Evolutionary conservation across 1,140 invertebrate species (phyloP), one percentile per base, ranked within the genome.

Genomic region (Metaphire vulgaris): DNA sequence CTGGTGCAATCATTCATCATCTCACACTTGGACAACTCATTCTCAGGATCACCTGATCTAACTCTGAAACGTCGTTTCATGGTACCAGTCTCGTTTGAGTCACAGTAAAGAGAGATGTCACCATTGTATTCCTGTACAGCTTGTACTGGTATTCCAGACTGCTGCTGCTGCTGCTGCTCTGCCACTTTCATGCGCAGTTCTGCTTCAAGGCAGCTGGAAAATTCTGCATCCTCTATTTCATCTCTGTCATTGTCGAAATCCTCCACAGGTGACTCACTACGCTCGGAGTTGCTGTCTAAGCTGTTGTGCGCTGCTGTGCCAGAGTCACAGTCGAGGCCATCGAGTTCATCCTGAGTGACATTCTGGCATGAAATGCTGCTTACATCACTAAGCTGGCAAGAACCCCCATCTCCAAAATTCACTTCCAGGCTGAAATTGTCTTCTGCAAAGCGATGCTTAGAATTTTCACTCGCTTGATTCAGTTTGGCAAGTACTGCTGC

Each of bases 101-200:
- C 74, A 21, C 26, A 6, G 67, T 12, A 69, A 26, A 12, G n/a
- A n/a, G 15, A 15, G n/a, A 12, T 6, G 14, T 6, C 2, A 26
- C 2, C 2, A 31, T 28, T 28, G 26, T 69, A 6, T 69, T 69
- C 67, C 41, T 56, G 41, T 21, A 31, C 30, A 1, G 69, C 69
- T 30, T 29, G 21, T 29, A 29, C 31, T 32, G 69, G 30, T 31
- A 71, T 32, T 30, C 69, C 33, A 68, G 67, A 68, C 29, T 29
- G 41, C 0, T 28, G 16, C n/a, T 74, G 76, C 65, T 26, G 33
- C 41, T 74, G 74, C 34, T 74, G 75, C 71, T 82, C 81, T n/a
- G 81, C 81, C 26, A 83, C 66, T 72, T 82, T 83, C 30, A 90
- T 89, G 81, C 93, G 92, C 14, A 93, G 82, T 16, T 91, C 88